Base-by-base conservation (phyloP, 2,113 vertebrate species). In the Pelusios castaneus region DNA sequence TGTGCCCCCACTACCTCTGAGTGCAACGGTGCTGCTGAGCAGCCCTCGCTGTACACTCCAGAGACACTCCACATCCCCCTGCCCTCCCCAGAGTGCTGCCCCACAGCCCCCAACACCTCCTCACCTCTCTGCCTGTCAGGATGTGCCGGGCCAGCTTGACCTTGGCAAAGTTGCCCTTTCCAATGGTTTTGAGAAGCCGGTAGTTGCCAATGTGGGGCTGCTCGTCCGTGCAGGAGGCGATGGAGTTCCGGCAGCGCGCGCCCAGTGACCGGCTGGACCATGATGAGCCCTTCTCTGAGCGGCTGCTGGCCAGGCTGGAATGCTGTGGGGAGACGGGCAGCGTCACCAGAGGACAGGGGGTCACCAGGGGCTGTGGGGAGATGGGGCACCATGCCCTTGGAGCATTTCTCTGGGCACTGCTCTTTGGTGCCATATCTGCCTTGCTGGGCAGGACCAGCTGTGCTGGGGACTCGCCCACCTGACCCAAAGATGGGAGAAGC, bases 161-260 rank as follows among this genome's bases (percentile, higher is more conserved):
- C 95, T 99, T 99, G 98, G 99, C 99, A 0, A 99, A 99, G 98
- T 99, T 99, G 79, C 99, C 99, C 94, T 99, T 99, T 94, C 99
- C 99, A 14, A 99, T 99, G 96, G 99, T 99, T 90, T 99, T 98
- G 49, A 99, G 98, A 52, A 99, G 98, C 45, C 99, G 98, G 97
- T 99, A 99, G 98, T 99, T 99, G 83, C 99, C 99, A 29, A 99
- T 99, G 93, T 99, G 99, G 2, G 99, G 99, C 94, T 98, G 98
- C 93, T 99, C 99, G 29, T 99, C 99, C 0, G 99, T 98, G 56
- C 99, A 99, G 84, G 99, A 98, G 90, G 99, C 99, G 31, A 99
- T 99, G 96, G 99, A 99, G 96, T 99, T 99, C 22, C 99, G 98
- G 96, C 99, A 99, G 85, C 99, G 98, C 41, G 99, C 99, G 1